phyloP scores from a whole-genome alignment of 2,113 vertebrate species.

The Plotosus lineatus region DNA sequence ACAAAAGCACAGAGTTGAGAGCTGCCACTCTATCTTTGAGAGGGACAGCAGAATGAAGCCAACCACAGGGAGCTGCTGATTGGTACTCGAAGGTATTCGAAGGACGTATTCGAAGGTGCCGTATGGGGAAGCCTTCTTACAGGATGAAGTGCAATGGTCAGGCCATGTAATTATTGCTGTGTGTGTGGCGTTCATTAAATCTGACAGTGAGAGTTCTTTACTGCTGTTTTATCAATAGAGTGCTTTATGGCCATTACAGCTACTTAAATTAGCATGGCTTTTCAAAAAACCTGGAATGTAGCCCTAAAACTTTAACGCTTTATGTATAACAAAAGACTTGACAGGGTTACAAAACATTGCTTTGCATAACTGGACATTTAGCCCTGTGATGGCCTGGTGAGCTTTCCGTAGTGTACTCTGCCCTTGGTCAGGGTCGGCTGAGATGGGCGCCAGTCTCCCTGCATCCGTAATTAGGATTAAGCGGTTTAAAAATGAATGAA shows the following conservation, averaged over 20 bases:
- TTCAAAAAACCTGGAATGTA: slow-evolving; percentile 30
- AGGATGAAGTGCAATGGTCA: slow-evolving; percentile 45
- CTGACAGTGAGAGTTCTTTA: slow-evolving; percentile 53
- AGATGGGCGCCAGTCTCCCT: too few relatives aligned
- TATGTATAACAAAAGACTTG: slow-evolving; percentile 10
- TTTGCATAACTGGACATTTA: not conserved
- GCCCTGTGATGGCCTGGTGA: too few relatives aligned
- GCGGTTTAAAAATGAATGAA: too few relatives aligned
- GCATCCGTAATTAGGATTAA: too few relatives aligned
- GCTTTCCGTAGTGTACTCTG: too few relatives aligned
- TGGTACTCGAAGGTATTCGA: too few relatives aligned
- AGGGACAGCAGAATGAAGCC: slow-evolving; percentile 67
- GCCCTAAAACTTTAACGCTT: slow-evolving; percentile 19
- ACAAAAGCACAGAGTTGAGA: slow-evolving; percentile 75
- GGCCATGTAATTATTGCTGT: slow-evolving; percentile 52
- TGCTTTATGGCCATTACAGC: slow-evolving; percentile 42
- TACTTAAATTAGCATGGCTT: slow-evolving; percentile 47
- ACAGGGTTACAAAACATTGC: not conserved
- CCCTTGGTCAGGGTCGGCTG: too few relatives aligned
- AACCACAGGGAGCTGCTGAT: slow-evolving; percentile 70
- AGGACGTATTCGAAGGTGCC: slow-evolving; percentile 54
- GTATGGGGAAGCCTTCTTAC: slow-evolving; percentile 43
- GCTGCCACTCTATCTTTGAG: slow-evolving; percentile 75
- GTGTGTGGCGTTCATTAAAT: slow-evolving; percentile 50
- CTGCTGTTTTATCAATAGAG: slow-evolving; percentile 33